Evolutionary conservation across 2,797 vertebrate species (phyloP).

Genomic region (Erithacus rubecula): DNA sequence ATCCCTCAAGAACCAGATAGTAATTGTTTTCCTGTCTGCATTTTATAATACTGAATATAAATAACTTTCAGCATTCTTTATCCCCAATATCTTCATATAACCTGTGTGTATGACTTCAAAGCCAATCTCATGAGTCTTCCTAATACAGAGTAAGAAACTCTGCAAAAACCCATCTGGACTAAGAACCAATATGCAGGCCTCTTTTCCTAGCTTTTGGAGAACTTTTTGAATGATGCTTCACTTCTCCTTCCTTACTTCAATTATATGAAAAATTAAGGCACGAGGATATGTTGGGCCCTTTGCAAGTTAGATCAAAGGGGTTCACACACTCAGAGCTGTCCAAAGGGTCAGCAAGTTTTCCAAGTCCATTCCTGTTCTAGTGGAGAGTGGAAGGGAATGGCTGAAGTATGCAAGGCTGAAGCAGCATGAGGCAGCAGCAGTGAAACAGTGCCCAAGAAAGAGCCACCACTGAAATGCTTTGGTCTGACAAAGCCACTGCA

Average conservation of each 20-base stretch:
- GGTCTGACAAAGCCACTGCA: neutral
- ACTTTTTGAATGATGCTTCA: neutral
- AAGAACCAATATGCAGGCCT: neutral
- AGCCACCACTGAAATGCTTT: neutral
- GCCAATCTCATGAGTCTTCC: neutral
- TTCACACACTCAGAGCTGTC: neutral
- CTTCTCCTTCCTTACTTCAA: neutral
- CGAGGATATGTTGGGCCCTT: neutral
- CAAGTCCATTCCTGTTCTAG: neutral
- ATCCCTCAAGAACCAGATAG: neutral
- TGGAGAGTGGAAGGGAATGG: fast-evolving
- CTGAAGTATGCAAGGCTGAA: neutral
- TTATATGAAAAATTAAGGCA: neutral
- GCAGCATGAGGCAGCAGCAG: neutral
- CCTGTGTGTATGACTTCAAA: neutral
- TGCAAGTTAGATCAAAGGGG: neutral
- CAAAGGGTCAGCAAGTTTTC: neutral
- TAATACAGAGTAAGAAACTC: neutral
- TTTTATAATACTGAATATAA: neutral
- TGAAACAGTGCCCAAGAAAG: fast-evolving
- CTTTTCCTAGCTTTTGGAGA: neutral
- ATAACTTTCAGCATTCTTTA: neutral
- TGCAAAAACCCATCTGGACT: neutral
- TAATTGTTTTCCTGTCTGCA: neutral
- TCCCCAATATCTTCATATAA: neutral